Base-by-base conservation (phyloP, 1,140 invertebrate genomes). In the Theocolax elegans region DNA sequence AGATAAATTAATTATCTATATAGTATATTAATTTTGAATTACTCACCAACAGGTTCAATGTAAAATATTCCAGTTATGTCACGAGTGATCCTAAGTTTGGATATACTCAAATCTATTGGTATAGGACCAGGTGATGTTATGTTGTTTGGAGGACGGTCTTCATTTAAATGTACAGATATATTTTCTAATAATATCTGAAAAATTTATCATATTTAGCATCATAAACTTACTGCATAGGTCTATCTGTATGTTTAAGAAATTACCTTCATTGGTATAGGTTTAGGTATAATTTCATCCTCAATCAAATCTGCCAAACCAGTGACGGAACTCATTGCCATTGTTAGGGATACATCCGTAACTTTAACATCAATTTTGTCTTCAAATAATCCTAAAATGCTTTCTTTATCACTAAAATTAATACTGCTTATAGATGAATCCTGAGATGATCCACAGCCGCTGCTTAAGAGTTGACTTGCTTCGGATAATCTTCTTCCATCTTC, bases 231-330 rank as follows among this genome's bases (percentile, higher is more conserved):
- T n/a, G 10, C 31, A 35, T 35, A 35, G 10, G 31, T 15, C 21
- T 48, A 53, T 62, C 67, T 62, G 6, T 21, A 62, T 44, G 29
- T 25, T 54, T 70, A 48, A 13, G 54, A 25, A 49, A 2, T 53
- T 80, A 95, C 91, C 83, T 94, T 88, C 72, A 95, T 86, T 1
- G 94, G 94, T 82, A 96, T 89, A 1, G 93, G 92, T 69, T 89
- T 89, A 1, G 90, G 89, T 31, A 94, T 87, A 31, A 94, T 89
- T 86, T 96, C 95, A 85, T 97, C 95, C 80, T 96, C 94, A 4
- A 93, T 87, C 49, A 97, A 89, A 80, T 96, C 95, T 0, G 91
- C 87, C 0, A 97, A 80, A 8, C 91, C 93, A 29, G 91, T 89
- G 0, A 95, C 87, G 6, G 92, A 93, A 77, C 92, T 95, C 91